Percentiles rank a stretch among this genome's conserved stretches.
phyloP scores from a whole-genome alignment of 2,888 invertebrate species.

The Zhengitettix transpicula region DNA sequence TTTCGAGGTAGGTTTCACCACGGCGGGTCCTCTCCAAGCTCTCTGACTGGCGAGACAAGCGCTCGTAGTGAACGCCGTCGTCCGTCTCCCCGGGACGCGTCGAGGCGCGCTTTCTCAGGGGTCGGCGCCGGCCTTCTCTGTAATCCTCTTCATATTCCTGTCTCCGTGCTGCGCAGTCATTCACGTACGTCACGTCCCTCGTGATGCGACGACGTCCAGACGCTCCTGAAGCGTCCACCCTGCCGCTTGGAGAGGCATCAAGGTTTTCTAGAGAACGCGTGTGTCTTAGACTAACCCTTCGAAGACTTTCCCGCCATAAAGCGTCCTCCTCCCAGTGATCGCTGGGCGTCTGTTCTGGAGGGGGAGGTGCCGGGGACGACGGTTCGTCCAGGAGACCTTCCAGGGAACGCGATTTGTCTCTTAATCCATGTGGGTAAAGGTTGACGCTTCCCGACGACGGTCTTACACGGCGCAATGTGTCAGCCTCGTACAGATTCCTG shows the following conservation, averaged over 20 bases:
- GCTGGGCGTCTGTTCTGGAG: slow-evolving; percentile 23
- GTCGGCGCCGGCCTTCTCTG: slow-evolving; percentile 31
- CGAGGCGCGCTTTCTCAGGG: slow-evolving; percentile 13
- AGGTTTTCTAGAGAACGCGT: slow-evolving; percentile 71
- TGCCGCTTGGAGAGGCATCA: slow-evolving; percentile 28
- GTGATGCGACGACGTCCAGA: slow-evolving; percentile 24
- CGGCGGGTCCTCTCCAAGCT: slow-evolving; percentile 30
- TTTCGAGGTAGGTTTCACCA: slow-evolving; percentile 19
- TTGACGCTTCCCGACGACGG: slow-evolving; percentile 16
- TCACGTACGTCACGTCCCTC: slow-evolving; percentile 64
- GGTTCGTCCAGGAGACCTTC: slow-evolving; percentile 35
- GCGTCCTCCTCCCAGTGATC: slow-evolving; percentile 72
- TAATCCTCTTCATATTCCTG: slow-evolving; percentile 19
- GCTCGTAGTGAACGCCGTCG: slow-evolving; percentile 41
- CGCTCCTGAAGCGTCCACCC: not conserved
- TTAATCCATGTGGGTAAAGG: slow-evolving; percentile 25
- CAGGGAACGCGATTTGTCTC: slow-evolving; percentile 32
- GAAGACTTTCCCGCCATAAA: slow-evolving; percentile 62
- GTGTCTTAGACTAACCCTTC: slow-evolving; percentile 63
- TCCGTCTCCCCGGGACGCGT: slow-evolving; percentile 10
- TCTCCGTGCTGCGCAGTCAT: slow-evolving; percentile 29
- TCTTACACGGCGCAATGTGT: slow-evolving; percentile 38
- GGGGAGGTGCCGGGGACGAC: slow-evolving; percentile 13
- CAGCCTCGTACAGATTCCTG: slow-evolving; percentile 55
- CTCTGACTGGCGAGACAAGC: slow-evolving; percentile 32